These are phyloP conservation scores for Gallinago nigripennis DNA, from an alignment of 2,797 vertebrate genomes.

Conservation along the genomic window DNA sequence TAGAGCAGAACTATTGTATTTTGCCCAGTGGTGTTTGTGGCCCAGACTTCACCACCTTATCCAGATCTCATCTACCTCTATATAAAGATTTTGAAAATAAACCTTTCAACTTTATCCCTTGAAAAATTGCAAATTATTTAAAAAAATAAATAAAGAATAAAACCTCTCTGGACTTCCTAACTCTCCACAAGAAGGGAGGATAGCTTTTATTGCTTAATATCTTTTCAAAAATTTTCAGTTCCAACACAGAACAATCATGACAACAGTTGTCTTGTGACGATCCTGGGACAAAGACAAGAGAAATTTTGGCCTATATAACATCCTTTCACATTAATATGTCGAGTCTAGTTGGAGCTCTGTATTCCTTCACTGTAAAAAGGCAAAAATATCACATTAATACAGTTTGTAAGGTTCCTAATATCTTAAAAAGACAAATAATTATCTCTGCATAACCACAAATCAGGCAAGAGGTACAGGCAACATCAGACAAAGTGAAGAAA, in stretches of 20 bases:
- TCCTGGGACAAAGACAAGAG: background rate
- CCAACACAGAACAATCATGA: background rate
- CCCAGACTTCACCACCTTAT: background rate
- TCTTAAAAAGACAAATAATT: background rate
- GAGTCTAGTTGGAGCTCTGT: background rate
- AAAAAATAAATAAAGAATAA: background rate
- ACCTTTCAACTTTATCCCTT: background rate
- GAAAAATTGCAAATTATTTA: background rate
- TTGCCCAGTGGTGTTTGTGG: background rate
- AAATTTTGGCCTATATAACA: background rate
- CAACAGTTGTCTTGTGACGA: background rate
- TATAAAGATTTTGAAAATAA: background rate
- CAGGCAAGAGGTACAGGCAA: background rate
- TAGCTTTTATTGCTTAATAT: background rate
- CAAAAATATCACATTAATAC: background rate
- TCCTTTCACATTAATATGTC: background rate
- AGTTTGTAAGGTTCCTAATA: background rate
- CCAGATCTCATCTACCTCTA: background rate
- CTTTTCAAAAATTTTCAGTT: background rate
- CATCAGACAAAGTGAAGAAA: background rate
- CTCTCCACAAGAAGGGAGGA: accelerated
- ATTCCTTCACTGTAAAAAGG: background rate
- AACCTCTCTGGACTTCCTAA: background rate
- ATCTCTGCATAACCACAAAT: background rate
- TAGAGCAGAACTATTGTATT: background rate